A percentile compares a stretch with the other conserved stretches of the same genome.
Evolutionary conservation across 2,113 vertebrate species (phyloP).

Genomic region (Talpa occidentalis): DNA sequence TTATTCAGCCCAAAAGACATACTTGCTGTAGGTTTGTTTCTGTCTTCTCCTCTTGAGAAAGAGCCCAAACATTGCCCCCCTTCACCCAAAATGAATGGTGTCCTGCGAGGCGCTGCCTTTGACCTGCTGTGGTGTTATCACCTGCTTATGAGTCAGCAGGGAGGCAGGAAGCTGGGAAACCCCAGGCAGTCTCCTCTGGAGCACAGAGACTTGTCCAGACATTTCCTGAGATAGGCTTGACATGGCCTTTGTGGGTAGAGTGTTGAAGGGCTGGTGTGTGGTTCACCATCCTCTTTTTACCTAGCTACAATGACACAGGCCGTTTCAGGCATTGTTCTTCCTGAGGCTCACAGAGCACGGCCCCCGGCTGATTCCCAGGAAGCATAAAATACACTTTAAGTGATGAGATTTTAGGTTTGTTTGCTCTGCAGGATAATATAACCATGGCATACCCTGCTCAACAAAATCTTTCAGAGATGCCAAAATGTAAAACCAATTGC

Average conservation of each 20-base stretch:
- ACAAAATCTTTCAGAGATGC: not conserved
- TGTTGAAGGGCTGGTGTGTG: not conserved
- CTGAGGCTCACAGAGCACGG: not conserved
- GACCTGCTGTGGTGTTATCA: not conserved
- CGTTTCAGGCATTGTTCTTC: not conserved
- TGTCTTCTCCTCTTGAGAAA: not conserved
- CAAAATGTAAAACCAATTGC: not conserved
- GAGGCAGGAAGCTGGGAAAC: not conserved
- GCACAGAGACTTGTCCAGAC: not conserved
- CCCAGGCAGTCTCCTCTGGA: not conserved
- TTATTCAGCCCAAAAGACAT: not conserved
- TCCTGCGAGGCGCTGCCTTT: not conserved
- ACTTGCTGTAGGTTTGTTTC: not conserved
- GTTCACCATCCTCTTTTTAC: not conserved
- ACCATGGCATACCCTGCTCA: not conserved
- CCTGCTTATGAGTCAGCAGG: not conserved
- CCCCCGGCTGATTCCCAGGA: not conserved
- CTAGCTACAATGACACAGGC: not conserved
- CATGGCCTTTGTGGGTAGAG: accelerated
- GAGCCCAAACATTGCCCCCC: not conserved
- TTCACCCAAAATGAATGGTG: not conserved
- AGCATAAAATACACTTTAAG: not conserved
- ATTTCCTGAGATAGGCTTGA: not conserved
- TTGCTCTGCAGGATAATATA: not conserved
- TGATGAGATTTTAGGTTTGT: not conserved